These are phyloP conservation scores for Dryocosmus kuriphilus DNA, from an alignment of 2,888 invertebrate species.

Conservation along the genomic window DNA sequence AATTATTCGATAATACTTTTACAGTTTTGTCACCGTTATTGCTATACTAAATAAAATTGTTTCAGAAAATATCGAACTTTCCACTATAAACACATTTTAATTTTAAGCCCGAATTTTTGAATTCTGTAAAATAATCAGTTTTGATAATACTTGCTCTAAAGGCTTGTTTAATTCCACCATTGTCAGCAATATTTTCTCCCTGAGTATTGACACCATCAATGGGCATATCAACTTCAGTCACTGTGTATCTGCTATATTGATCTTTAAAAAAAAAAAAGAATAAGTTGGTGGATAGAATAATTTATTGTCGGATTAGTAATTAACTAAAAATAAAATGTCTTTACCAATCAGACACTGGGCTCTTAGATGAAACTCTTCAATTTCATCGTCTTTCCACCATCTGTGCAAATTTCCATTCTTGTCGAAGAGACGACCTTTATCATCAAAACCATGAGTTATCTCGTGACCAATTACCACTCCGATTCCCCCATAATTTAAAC, in stretches of 20 bases:
- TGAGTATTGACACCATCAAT: slow-evolving; percentile 89
- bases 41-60: no score
- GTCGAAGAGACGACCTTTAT: slow-evolving; percentile 95
- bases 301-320: slow-evolving; percentile 8
- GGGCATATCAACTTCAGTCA: slow-evolving; percentile 88
- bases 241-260: slow-evolving; percentile 90
- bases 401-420: slow-evolving; percentile 93
- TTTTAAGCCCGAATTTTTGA: no score
- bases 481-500: slow-evolving; percentile 92
- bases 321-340: background rate
- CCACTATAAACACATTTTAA: no score
- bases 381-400: slow-evolving; percentile 90
- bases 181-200: slow-evolving; percentile 98
- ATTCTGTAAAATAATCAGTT: no score
- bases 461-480: slow-evolving; percentile 97
- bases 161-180: slow-evolving; percentile 96
- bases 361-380: slow-evolving; percentile 86
- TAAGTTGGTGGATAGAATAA: background rate
- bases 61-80: no score
- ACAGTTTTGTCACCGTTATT: no score
- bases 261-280: slow-evolving; percentile 77
- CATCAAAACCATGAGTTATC: slow-evolving; percentile 94
- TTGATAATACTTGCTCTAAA: slow-evolving; percentile 79
- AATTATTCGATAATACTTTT: no score
- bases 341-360: slow-evolving; percentile 87